Percentiles rank a stretch among this genome's conserved stretches.
Conservation (phyloP, 1,140 invertebrate species). For the Dreissena polymorpha region DNA sequence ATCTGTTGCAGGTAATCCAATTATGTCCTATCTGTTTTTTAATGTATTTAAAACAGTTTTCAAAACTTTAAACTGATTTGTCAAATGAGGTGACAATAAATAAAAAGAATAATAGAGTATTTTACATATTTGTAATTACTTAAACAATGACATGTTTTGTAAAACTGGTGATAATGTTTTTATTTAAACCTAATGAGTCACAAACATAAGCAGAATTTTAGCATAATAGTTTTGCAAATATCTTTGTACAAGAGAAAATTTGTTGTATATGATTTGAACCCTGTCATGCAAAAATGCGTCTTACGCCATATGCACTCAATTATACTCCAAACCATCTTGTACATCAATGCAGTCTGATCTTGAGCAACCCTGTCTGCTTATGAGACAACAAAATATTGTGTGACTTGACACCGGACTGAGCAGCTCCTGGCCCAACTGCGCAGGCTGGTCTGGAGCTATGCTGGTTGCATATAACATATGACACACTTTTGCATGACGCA, state of each 20-base stretch:
- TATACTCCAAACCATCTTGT: no score
- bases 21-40: background rate
- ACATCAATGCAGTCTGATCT: background rate
- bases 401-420: background rate
- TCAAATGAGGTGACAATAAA: background rate
- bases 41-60: background rate
- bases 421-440: background rate
- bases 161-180: background rate
- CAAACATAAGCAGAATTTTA: no score
- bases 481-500: background rate
- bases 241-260: no score
- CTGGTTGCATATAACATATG: background rate
- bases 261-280: no score
- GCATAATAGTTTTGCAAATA: no score
- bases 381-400: background rate
- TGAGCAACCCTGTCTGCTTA: background rate
- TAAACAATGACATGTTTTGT: background rate
- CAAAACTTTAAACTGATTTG: background rate
- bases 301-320: no score
- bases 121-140: background rate
- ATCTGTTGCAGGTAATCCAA: slow-evolving; percentile 33
- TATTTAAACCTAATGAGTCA: background rate
- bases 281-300: no score
- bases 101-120: background rate
- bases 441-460: background rate